A percentile compares a stretch with the other conserved stretches of the same genome.
Conservation (phyloP, 1,140 invertebrate species). For the Trichogramma pretiosum region DNA sequence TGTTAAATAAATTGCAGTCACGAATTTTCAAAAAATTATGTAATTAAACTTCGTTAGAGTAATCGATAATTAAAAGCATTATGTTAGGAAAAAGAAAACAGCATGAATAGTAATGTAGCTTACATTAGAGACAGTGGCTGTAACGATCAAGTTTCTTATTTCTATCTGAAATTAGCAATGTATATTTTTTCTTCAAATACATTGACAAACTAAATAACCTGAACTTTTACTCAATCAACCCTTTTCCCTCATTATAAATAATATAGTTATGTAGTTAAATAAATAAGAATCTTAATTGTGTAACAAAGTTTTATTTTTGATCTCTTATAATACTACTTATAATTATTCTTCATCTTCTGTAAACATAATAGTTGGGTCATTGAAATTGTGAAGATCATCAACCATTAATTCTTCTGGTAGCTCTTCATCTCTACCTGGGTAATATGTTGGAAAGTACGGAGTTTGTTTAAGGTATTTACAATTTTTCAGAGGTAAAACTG, state of each 20-base stretch:
- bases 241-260: no score
- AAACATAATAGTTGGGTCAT: slow-evolving; percentile 58
- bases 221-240: no score
- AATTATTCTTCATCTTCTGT: slow-evolving; percentile 41
- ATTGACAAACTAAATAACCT: no score
- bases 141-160: slow-evolving; percentile 22
- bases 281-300: slow-evolving; percentile 2
- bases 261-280: no score
- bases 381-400: slow-evolving; percentile 62
- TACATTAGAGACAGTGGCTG: slow-evolving; percentile 29
- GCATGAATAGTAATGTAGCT: slow-evolving; percentile 27
- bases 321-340: slow-evolving; percentile 2
- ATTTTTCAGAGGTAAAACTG: slow-evolving; percentile 55
- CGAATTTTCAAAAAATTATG: slow-evolving; percentile 36
- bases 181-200: slow-evolving; percentile 20
- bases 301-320: slow-evolving; percentile 15
- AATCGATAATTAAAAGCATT: slow-evolving; percentile 37
- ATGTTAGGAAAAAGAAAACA: slow-evolving; percentile 29
- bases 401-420: slow-evolving; percentile 63
- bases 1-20: slow-evolving; percentile 40
- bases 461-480: slow-evolving; percentile 46
- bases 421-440: slow-evolving; percentile 48
- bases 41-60: slow-evolving; percentile 38
- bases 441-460: slow-evolving; percentile 76
- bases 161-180: slow-evolving; percentile 20